phyloP scores from a whole-genome alignment of 1,140 invertebrate species.

The Oreohelix idahoensis region DNA sequence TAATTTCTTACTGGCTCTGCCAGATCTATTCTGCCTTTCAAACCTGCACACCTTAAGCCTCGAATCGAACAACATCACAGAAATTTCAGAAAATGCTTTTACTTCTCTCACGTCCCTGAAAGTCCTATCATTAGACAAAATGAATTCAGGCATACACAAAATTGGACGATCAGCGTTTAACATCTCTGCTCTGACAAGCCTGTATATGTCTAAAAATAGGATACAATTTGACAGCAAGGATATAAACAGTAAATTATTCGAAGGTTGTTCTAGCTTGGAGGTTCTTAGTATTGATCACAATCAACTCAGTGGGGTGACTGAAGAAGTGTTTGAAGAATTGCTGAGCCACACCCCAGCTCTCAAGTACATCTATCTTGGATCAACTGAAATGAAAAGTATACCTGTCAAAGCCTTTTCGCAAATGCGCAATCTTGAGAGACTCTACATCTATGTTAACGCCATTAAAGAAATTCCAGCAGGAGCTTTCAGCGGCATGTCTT shows the following conservation, averaged over 20 bases:
- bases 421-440: background rate
- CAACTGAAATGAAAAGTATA: background rate
- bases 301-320: background rate
- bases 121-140: background rate
- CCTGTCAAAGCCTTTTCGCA: slow-evolving; percentile 8
- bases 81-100: background rate
- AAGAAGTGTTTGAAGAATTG: background rate
- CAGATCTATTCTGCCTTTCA: slow-evolving; percentile 9
- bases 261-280: background rate
- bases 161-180: slow-evolving; percentile 2
- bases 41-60: background rate
- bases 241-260: slow-evolving; percentile 3
- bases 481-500: slow-evolving; percentile 7
- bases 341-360: background rate
- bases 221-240: background rate
- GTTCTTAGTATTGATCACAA: slow-evolving; percentile 14
- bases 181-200: background rate
- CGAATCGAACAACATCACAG: slow-evolving; percentile 5
- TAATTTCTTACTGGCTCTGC: background rate
- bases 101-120: background rate
- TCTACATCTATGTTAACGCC: slow-evolving; percentile 19
- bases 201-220: slow-evolving; percentile 24
- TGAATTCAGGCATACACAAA: background rate
- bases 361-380: background rate
- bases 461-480: slow-evolving; percentile 18